Percentiles rank a stretch among this genome's conserved stretches.
These are phyloP conservation scores for Halcyon badia DNA, from an alignment of 2,797 vertebrate genomes.

Conservation along the genomic window DNA sequence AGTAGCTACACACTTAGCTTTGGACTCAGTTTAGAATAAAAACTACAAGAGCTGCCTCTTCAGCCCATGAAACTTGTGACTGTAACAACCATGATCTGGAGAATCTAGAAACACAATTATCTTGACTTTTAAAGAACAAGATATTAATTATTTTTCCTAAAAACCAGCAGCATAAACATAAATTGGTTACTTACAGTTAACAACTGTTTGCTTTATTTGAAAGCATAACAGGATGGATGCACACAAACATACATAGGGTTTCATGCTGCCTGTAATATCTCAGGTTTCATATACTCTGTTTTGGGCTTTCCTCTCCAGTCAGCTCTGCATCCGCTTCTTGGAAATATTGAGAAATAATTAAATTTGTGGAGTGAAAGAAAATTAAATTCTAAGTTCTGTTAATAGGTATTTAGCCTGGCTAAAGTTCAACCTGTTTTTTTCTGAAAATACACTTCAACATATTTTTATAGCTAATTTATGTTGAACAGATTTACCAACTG, in stretches of 20 bases:
- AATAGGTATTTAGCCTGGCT: background rate
- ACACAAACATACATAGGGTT: fast-evolving
- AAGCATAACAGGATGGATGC: background rate
- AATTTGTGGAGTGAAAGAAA: background rate
- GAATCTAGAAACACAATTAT: background rate
- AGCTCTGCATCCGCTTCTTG: background rate
- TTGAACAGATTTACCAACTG: background rate
- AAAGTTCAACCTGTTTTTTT: background rate
- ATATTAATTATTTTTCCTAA: background rate
- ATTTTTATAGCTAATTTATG: background rate
- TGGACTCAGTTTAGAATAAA: background rate
- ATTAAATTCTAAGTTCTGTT: background rate
- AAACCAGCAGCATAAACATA: background rate
- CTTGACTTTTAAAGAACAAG: background rate
- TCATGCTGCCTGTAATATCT: background rate
- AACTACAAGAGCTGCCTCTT: background rate
- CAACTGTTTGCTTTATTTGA: background rate
- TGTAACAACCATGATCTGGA: background rate
- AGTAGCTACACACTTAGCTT: background rate
- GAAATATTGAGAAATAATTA: background rate
- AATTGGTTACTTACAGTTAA: background rate
- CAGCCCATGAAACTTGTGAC: background rate
- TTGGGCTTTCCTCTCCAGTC: background rate
- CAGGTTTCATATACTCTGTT: background rate
- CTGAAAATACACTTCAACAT: background rate